phyloP scores from a whole-genome alignment of 2,797 vertebrate genomes.

The Rhinogobio ventralis region DNA sequence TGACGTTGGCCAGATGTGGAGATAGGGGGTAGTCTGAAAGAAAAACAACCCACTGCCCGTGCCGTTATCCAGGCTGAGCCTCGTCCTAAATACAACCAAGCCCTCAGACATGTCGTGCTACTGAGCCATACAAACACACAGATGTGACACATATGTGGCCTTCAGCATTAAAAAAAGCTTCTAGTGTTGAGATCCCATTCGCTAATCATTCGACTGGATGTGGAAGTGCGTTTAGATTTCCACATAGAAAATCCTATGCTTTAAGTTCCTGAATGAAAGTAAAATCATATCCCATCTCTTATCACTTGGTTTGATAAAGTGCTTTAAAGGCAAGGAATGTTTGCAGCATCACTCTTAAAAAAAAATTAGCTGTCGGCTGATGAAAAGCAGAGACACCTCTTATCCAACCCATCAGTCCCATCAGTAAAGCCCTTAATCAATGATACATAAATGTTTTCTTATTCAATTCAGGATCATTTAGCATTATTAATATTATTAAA shows the following conservation, averaged over 20 bases:
- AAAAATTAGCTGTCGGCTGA: conserved; percentile 18
- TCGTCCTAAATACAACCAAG: conserved; percentile 39
- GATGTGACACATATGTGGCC: conserved; percentile 75
- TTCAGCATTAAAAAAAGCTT: conserved; percentile 48
- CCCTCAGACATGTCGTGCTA: conserved; percentile 43
- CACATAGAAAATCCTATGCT: background rate
- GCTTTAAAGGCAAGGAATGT: conserved; percentile 15
- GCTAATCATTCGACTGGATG: background rate
- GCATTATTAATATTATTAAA: background rate
- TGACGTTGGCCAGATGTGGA: conserved; percentile 71
- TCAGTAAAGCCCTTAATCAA: background rate
- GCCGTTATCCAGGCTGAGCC: conserved; percentile 35
- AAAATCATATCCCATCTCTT: background rate
- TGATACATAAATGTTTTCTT: background rate
- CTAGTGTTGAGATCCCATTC: background rate
- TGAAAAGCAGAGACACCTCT: conserved; percentile 28
- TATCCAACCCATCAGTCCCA: background rate
- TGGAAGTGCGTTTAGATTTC: background rate
- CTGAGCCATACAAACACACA: conserved; percentile 59
- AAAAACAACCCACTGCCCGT: conserved; percentile 68
- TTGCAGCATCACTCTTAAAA: conserved; percentile 14
- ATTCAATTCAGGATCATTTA: background rate
- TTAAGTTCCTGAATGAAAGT: background rate
- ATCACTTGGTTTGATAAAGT: conserved; percentile 7
- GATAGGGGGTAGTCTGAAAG: conserved; percentile 60